phyloP scores from a whole-genome alignment of 2,888 invertebrate species.

The Lapara coniferarum region DNA sequence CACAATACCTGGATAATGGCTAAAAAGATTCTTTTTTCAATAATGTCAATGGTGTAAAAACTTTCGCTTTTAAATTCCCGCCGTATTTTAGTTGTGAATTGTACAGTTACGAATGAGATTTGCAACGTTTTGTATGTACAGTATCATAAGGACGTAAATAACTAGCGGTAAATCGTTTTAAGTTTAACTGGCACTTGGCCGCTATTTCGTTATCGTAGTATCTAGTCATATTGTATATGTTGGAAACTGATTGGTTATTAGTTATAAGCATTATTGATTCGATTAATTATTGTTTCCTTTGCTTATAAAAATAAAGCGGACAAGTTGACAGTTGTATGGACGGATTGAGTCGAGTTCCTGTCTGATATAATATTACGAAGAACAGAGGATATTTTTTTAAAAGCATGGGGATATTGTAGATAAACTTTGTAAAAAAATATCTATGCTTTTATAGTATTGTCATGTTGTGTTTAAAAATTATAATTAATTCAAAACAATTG shows the following conservation, averaged over 20 bases:
- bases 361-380: too few relatives aligned
- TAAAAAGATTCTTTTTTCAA: not conserved
- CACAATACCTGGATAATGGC: too few relatives aligned
- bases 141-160: slow-evolving; percentile 41
- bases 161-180: slow-evolving; percentile 44
- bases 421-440: too few relatives aligned
- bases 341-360: not conserved
- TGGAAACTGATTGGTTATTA: slow-evolving; percentile 3
- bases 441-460: too few relatives aligned
- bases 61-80: slow-evolving; percentile 26
- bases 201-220: slow-evolving; percentile 59
- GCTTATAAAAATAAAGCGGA: not conserved
- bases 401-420: too few relatives aligned
- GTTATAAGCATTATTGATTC: not conserved
- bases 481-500: too few relatives aligned
- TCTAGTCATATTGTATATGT: slow-evolving; percentile 65
- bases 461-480: too few relatives aligned
- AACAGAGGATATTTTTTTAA: too few relatives aligned
- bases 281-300: not conserved
- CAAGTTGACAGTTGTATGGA: not conserved
- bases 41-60: slow-evolving; percentile 9
- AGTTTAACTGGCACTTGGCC: slow-evolving; percentile 53
- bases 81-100: slow-evolving; percentile 54
- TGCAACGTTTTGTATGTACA: slow-evolving; percentile 66
- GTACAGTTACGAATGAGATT: slow-evolving; percentile 84